phyloP scores from a whole-genome alignment of 2,113 vertebrate genomes.

The Petroica traversi region DNA sequence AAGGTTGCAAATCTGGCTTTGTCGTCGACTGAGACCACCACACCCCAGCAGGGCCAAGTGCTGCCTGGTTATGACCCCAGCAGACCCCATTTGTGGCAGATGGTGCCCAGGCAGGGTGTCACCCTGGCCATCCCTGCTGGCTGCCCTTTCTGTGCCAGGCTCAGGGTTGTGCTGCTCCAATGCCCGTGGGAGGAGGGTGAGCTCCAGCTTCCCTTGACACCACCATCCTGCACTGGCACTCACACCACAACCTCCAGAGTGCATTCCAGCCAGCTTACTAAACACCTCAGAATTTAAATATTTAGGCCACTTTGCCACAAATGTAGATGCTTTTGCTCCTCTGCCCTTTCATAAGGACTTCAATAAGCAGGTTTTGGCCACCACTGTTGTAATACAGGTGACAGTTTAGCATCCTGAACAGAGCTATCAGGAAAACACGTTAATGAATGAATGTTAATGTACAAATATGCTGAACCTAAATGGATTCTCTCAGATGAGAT shows the following conservation, averaged over 20 bases:
- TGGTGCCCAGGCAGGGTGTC: fast-evolving
- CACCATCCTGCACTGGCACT: neutral
- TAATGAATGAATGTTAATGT: neutral
- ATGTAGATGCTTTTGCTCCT: neutral
- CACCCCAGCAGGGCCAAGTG: neutral
- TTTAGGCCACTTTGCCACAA: neutral
- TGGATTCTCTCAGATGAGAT: neutral
- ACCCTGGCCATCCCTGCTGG: fast-evolving
- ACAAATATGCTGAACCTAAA: neutral
- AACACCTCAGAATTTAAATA: neutral
- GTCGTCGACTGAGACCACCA: fast-evolving
- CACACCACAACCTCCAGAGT: fast-evolving
- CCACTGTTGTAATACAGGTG: fast-evolving
- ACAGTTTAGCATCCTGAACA: neutral
- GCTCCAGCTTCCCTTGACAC: fast-evolving
- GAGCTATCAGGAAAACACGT: neutral
- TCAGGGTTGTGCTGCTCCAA: neutral
- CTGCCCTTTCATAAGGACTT: neutral
- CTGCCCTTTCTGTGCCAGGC: neutral
- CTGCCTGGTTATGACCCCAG: fast-evolving
- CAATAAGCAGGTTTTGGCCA: neutral
- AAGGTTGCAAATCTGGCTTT: neutral
- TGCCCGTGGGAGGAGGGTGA: fast-evolving
- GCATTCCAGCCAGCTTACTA: neutral
- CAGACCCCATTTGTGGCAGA: neutral